Evolutionary conservation across 2,797 vertebrate species (phyloP).

Genomic region (Strix occidentalis): DNA sequence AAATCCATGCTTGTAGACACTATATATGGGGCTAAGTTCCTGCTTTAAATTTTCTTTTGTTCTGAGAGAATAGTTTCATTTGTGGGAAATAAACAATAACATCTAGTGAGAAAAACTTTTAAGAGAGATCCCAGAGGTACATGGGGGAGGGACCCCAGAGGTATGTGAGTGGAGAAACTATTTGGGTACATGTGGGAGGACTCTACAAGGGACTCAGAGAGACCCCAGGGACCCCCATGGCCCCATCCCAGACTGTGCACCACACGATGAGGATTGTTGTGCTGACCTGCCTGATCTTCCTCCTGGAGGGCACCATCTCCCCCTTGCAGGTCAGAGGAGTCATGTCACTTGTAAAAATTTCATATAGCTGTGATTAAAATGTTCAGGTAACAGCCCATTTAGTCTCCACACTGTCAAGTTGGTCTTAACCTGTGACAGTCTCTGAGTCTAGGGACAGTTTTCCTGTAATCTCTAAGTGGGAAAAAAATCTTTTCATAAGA

Average conservation of each 20-base stretch:
- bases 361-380: background rate
- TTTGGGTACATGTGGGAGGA: background rate
- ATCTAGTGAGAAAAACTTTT: background rate
- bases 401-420: background rate
- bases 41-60: background rate
- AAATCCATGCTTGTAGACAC: background rate
- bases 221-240: rapidly evolving
- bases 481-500: background rate
- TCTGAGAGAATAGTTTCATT: background rate
- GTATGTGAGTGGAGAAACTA: background rate
- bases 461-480: background rate
- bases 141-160: rapidly evolving
- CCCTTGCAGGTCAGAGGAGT: background rate
- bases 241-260: too few species aligned
- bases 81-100: background rate
- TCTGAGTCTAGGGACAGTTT: background rate
- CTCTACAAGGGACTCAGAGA: background rate
- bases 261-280: rapidly evolving
- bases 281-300: background rate
- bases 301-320: background rate
- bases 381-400: background rate
- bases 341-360: background rate
- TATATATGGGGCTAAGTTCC: background rate
- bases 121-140: rapidly evolving
- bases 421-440: background rate